phyloP scores from a whole-genome alignment of 2,797 vertebrate species.

The Pantherophis vulpinus region DNA sequence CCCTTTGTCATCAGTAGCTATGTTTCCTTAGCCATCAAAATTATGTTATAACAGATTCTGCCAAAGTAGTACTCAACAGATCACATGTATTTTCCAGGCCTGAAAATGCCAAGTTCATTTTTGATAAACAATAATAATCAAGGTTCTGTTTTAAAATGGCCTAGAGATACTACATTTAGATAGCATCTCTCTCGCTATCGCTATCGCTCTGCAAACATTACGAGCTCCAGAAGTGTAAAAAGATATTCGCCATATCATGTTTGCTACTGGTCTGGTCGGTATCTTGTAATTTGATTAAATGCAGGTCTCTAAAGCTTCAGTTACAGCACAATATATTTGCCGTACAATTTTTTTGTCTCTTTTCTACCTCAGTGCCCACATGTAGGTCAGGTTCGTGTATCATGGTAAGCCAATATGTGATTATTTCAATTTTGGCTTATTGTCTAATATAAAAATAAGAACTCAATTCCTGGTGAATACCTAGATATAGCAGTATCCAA shows the following conservation, averaged over 20 bases:
- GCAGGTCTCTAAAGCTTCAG: background rate
- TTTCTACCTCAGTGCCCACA: background rate
- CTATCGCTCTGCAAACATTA: background rate
- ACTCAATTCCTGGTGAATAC: background rate
- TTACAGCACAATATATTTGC: background rate
- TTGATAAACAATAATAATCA: background rate
- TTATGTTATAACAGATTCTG: background rate
- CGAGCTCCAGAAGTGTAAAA: background rate
- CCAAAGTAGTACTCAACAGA: background rate
- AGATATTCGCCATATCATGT: background rate
- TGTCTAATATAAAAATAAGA: background rate
- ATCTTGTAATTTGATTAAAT: background rate
- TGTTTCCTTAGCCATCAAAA: background rate
- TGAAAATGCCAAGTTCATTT: background rate
- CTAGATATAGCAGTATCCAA: background rate
- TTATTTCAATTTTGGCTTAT: background rate
- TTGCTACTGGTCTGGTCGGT: background rate
- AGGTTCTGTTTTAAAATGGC: background rate
- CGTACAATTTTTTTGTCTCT: background rate
- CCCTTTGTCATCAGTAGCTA: background rate
- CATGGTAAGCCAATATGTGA: background rate
- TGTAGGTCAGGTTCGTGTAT: background rate
- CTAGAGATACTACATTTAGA: background rate
- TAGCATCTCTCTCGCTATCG: too few species aligned
- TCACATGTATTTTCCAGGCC: background rate